A percentile compares a stretch with the other conserved stretches of the same genome.
phyloP scores from a whole-genome alignment of 2,797 vertebrate genomes.

The Lepilemur ruficaudatus region DNA sequence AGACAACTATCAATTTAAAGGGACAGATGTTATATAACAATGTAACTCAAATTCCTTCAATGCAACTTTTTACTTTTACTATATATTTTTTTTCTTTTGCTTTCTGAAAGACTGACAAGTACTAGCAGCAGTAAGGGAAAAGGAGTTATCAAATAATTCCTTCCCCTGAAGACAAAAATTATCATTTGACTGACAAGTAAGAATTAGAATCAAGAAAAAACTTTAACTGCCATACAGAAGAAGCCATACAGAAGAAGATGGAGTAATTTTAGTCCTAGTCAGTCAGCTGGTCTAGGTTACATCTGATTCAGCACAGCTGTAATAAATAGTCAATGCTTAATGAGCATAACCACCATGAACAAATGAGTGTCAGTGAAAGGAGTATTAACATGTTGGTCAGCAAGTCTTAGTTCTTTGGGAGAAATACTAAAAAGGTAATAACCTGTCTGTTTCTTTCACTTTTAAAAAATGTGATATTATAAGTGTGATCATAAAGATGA shows the following conservation, averaged over 20 bases:
- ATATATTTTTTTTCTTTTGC: slow-evolving; percentile 25
- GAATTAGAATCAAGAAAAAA: slow-evolving; percentile 28
- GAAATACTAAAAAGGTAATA: background rate
- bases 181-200: slow-evolving; percentile 57
- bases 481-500: background rate
- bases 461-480: background rate
- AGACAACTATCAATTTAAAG: slow-evolving; percentile 52
- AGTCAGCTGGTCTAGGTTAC: background rate
- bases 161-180: slow-evolving; percentile 44
- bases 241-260: background rate
- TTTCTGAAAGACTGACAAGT: slow-evolving; percentile 56
- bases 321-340: background rate
- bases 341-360: background rate
- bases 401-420: background rate
- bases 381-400: background rate
- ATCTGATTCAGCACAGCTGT: background rate
- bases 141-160: slow-evolving; percentile 51
- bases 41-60: slow-evolving; percentile 1
- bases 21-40: slow-evolving; percentile 10
- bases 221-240: background rate
- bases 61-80: slow-evolving; percentile 50
- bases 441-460: background rate
- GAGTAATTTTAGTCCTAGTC: background rate
- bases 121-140: slow-evolving; percentile 5
- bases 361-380: background rate